Conservation (phyloP, 2,113 vertebrate species). For the Zosterops lateralis region DNA sequence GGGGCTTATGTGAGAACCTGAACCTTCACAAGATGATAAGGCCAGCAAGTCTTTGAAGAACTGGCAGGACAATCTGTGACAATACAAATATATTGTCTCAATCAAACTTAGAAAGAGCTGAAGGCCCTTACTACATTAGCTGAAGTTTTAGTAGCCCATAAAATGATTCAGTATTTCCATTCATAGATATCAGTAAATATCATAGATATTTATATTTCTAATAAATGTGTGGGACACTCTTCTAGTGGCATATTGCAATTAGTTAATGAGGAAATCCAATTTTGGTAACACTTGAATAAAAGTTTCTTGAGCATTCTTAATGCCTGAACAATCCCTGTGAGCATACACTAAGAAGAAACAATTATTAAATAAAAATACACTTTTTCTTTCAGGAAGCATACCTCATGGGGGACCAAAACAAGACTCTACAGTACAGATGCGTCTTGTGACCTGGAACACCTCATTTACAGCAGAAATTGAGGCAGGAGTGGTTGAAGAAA, state of each 20-base stretch:
- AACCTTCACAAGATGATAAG: background rate
- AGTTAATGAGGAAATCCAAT: background rate
- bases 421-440: accelerated
- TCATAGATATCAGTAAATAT: background rate
- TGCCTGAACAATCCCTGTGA: background rate
- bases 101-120: background rate
- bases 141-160: background rate
- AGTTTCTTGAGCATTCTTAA: background rate
- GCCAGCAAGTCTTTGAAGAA: background rate
- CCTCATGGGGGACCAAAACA: background rate
- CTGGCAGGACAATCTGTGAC: background rate
- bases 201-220: background rate
- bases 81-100: background rate
- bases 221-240: background rate
- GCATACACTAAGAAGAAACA: background rate
- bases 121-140: background rate
- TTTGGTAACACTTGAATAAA: background rate
- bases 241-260: background rate
- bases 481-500: background rate
- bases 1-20: background rate
- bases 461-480: background rate
- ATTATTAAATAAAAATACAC: background rate
- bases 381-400: background rate
- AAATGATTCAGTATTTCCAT: background rate
- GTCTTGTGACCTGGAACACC: background rate